Percentiles rank a stretch among this genome's conserved stretches.
phyloP scores from a whole-genome alignment of 2,113 vertebrate genomes.

The Isichthys henryi region DNA sequence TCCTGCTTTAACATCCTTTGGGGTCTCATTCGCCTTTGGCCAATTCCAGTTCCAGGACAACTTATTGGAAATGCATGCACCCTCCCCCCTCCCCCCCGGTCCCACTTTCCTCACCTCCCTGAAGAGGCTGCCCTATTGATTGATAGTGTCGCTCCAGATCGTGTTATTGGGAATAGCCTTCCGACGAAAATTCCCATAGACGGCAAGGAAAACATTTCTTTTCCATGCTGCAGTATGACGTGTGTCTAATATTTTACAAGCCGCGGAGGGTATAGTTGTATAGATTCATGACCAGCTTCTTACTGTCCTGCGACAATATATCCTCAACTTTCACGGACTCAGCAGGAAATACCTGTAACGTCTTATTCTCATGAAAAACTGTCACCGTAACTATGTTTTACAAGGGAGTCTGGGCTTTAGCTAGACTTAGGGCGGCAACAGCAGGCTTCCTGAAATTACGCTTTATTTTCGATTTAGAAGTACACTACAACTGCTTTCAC shows the following conservation, averaged over 20 bases:
- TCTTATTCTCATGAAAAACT: neutral
- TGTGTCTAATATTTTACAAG: neutral
- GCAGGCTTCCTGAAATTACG: neutral
- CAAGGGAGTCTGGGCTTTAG: neutral
- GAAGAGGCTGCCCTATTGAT: conserved; percentile 26
- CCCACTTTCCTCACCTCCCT: conserved; percentile 21
- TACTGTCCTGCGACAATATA: neutral
- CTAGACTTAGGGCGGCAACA: neutral
- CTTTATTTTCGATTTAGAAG: neutral
- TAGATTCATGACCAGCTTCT: neutral
- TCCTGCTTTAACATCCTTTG: conserved; percentile 47
- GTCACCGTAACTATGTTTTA: neutral
- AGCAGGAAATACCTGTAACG: neutral
- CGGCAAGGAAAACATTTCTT: neutral
- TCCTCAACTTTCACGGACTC: neutral
- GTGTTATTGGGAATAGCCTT: neutral
- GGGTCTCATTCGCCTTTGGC: conserved; percentile 38
- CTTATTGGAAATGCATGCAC: conserved; percentile 34
- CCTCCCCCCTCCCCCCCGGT: neutral
- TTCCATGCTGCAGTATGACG: neutral
- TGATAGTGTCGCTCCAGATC: conserved; percentile 29
- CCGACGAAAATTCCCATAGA: neutral
- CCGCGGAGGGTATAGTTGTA: neutral
- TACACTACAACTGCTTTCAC: neutral
- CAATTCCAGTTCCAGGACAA: conserved; percentile 49